Base-by-base conservation (phyloP, 2,113 vertebrate species). In the Prinia subflava region DNA sequence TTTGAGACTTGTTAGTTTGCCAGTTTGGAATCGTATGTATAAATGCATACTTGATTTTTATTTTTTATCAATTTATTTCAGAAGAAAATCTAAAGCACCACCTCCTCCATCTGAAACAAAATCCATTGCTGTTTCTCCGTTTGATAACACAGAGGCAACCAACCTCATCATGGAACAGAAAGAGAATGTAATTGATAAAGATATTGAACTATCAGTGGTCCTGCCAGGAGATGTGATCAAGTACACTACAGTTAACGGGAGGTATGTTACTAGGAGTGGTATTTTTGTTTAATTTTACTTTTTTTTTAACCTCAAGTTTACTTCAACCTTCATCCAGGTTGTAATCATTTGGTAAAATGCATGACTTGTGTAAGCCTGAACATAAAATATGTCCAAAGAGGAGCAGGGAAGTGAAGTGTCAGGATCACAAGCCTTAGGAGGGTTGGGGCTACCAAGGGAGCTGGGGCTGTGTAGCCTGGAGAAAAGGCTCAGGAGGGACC, bases 71-170 rank as follows among this genome's bases (percentile, higher is more conserved):
- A 2, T 91, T 87, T 93, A 57, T 97, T 97, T 94, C 96, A 99
- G 99, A 98, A 98, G 98, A 97, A 99, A 99, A 92, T 98, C 97
- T 91, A 99, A 99, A 97, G 99, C 99, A 31, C 99, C 99, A 2
- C 98, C 98, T 94, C 99, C 99, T 76, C 99, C 99, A 59, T 95
- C 83, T 50, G 96, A 97, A 90, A 93, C 96, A 87, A 98, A 98
- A 92, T 89, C 84, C 21, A 19, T 91, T 94, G 97, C 98, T 80
- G 95, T 96, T 84, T 95, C 97, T 81, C 94, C 96, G 10, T 96
- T 98, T 87, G 98, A 98, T 96, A 98, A 97, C 88, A 79, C 97
- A 91, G 97, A 98, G 69, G 46, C 96, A 69, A 89, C 94, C 82
- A 92, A 90, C 78, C 93, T 97, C 63, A 94, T 93, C 83, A 99